These are phyloP conservation scores for Mormyrops attenuatus DNA, from an alignment of 2,797 vertebrate genomes.

Conservation along the genomic window DNA sequence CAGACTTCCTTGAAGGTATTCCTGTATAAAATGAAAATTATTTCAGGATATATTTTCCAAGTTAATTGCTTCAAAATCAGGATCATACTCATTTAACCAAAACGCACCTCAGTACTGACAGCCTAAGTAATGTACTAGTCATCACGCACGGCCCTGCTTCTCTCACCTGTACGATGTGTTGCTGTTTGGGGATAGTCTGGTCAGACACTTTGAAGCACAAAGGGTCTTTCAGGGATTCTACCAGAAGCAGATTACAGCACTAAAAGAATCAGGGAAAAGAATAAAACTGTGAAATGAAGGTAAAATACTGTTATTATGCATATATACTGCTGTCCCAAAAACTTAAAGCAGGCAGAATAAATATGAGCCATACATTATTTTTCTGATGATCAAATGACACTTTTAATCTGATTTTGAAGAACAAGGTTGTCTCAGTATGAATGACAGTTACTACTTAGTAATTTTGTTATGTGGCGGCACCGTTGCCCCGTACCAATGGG, in stretches of 20 bases:
- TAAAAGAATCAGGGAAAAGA: constrained; percentile 33
- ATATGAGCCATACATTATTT: background rate
- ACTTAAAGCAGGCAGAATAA: background rate
- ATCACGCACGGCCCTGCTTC: too few species aligned
- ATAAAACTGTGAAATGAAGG: background rate
- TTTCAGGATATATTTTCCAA: background rate
- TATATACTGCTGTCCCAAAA: background rate
- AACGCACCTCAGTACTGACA: background rate
- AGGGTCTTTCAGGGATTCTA: constrained; percentile 75
- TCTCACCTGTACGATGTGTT: constrained; percentile 77
- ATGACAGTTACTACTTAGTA: background rate
- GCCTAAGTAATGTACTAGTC: background rate
- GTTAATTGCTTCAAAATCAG: background rate
- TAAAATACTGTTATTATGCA: background rate
- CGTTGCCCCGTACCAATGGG: background rate
- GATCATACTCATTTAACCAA: background rate
- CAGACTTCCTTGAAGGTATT: background rate
- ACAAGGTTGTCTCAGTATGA: background rate
- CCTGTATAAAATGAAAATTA: background rate
- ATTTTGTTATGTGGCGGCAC: background rate
- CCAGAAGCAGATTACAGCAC: constrained; percentile 81
- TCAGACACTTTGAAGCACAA: constrained; percentile 80
- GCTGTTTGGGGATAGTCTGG: constrained; percentile 80
- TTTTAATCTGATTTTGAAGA: background rate
- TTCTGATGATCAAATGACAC: background rate